phyloP scores from a whole-genome alignment of 2,113 vertebrate genomes.

The Saguinus imperator region DNA sequence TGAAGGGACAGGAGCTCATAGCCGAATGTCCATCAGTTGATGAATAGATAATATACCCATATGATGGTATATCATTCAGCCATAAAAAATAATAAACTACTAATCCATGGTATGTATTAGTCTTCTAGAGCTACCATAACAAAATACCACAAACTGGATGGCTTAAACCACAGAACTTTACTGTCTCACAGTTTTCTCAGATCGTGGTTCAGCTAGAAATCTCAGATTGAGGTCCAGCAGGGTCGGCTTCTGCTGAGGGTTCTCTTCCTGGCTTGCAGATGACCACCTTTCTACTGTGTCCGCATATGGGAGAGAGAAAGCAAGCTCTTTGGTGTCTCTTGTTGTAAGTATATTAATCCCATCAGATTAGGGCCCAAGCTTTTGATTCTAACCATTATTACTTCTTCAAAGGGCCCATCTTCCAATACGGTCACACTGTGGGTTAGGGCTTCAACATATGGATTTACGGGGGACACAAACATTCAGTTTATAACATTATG shows the following conservation, averaged over 20 bases:
- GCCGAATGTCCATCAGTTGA: background rate
- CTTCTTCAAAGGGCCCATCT: background rate
- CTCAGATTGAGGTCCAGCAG: background rate
- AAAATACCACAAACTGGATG: background rate
- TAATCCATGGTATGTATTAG: background rate
- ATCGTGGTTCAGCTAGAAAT: background rate
- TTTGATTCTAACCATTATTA: background rate
- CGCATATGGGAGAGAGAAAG: background rate
- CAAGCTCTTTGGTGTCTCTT: background rate
- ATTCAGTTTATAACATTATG: background rate
- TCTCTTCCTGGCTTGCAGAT: background rate
- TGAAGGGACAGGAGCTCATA: background rate
- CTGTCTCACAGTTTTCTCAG: background rate
- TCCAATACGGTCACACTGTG: background rate
- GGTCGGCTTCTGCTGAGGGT: background rate
- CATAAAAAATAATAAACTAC: background rate
- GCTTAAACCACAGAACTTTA: background rate
- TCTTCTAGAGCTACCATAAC: background rate
- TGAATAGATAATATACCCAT: background rate
- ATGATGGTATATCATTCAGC: background rate
- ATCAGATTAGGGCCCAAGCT: background rate
- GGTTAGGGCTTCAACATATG: background rate
- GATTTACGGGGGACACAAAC: background rate
- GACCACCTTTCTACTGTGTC: background rate
- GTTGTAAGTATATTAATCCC: background rate